Percentiles rank a stretch among this genome's conserved stretches.
Conservation (phyloP, 1,140 invertebrate species). For the Agraylea sexmaculata region DNA sequence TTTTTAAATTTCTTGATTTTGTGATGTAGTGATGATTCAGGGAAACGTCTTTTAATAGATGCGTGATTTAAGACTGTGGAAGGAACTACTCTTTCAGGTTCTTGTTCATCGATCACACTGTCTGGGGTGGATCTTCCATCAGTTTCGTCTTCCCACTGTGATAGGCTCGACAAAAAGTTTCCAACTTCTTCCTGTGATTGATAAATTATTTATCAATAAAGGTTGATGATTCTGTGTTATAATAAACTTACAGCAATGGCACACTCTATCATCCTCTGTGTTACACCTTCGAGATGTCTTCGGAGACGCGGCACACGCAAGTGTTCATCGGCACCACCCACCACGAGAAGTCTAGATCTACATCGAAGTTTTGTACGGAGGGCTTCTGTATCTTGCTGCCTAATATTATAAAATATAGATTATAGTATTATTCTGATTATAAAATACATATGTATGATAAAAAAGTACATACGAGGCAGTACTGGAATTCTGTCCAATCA, state of each 20-base stretch:
- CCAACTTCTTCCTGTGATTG: constrained; percentile 18
- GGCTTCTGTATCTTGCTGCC: constrained; percentile 20
- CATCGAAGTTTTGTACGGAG: constrained; percentile 16
- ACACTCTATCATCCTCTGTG: constrained; percentile 20
- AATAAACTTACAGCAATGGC: constrained; percentile 17
- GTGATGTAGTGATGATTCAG: neutral
- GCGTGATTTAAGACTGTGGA: neutral
- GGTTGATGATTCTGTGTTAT: neutral
- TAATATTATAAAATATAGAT: constrained; percentile 5
- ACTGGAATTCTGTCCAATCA: constrained; percentile 19
- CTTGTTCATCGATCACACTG: constrained; percentile 7
- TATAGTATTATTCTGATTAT: neutral
- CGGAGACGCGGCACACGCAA: constrained; percentile 15
- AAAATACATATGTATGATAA: neutral
- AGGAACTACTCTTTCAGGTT: neutral
- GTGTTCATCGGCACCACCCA: constrained; percentile 19
- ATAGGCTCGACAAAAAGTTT: constrained; percentile 17
- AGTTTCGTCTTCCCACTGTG: constrained; percentile 11
- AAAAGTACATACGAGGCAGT: neutral
- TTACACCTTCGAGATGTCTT: constrained; percentile 19
- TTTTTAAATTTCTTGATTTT: constrained; percentile 12
- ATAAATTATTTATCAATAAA: constrained; percentile 1
- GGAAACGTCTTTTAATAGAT: neutral
- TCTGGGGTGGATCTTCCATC: constrained; percentile 17
- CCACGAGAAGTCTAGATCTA: constrained; percentile 17